phyloP scores from a whole-genome alignment of 2,797 vertebrate species.

The Aulostomus chinensis region DNA sequence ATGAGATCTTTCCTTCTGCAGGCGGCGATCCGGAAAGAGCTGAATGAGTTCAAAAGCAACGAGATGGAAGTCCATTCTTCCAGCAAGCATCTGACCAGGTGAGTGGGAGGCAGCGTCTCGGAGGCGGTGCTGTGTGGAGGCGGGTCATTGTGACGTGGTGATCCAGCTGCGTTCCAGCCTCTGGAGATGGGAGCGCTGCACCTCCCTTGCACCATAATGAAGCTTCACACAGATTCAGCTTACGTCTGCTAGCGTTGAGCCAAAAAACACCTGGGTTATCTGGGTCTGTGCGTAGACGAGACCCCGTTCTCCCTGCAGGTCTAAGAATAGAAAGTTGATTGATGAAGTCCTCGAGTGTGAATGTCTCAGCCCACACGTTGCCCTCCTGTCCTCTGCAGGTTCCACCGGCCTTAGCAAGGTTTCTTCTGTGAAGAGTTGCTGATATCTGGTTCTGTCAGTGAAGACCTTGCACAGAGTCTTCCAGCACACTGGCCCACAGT shows the following conservation, averaged over 20 bases:
- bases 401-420: conserved; percentile 97
- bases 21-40: conserved; percentile 97
- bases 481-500: conserved; percentile 65
- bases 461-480: conserved; percentile 78
- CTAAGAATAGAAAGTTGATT: conserved; percentile 65
- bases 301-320: conserved; percentile 11
- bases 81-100: conserved; percentile 98
- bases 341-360: conserved; percentile 34
- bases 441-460: conserved; percentile 70
- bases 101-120: conserved; percentile 27
- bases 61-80: conserved; percentile 98
- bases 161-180: conserved; percentile 54
- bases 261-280: conserved; percentile 37
- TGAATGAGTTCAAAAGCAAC: conserved; percentile 98
- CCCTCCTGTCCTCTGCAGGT: conserved; percentile 74
- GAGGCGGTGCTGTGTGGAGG: neutral
- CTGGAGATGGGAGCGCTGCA: conserved; percentile 37
- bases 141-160: conserved; percentile 36
- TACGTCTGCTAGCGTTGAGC: conserved; percentile 53
- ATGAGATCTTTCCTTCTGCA: conserved; percentile 55
- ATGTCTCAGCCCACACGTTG: neutral
- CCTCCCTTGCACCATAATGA: conserved; percentile 65
- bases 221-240: conserved; percentile 67
- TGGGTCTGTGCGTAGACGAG: conserved; percentile 31
- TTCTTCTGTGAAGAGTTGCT: conserved; percentile 98